Percentiles rank a stretch among this genome's conserved stretches.
Conservation (phyloP, 2,113 vertebrate species). For the Anthoscopus minutus region DNA sequence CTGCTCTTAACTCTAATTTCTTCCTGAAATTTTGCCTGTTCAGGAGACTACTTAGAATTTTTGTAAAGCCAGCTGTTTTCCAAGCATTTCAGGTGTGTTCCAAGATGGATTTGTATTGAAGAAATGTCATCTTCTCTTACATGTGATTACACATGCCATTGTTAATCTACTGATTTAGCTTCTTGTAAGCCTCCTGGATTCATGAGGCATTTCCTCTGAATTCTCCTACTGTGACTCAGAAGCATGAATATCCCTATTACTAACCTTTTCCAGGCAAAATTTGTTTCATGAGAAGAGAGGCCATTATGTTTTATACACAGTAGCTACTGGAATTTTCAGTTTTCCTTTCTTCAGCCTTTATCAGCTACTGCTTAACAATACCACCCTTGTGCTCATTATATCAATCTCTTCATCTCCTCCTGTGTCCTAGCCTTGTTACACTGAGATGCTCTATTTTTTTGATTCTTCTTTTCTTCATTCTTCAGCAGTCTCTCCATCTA, state of each 20-base stretch:
- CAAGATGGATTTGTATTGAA: background rate
- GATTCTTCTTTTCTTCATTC: background rate
- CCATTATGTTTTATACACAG: background rate
- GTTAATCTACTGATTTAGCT: background rate
- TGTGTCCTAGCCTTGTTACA: background rate
- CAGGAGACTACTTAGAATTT: background rate
- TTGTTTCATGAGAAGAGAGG: background rate
- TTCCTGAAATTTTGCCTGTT: background rate
- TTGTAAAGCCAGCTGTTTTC: background rate
- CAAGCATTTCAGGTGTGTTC: background rate
- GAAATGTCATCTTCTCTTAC: background rate
- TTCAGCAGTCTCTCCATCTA: background rate
- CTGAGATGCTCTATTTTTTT: background rate
- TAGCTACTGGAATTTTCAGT: background rate
- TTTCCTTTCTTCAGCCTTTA: background rate
- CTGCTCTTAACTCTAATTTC: background rate
- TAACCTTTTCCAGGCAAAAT: background rate
- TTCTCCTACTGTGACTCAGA: background rate
- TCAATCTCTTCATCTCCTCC: background rate
- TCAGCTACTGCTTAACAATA: background rate
- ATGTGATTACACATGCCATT: background rate
- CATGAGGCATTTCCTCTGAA: background rate
- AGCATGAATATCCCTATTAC: background rate
- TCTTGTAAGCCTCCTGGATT: background rate
- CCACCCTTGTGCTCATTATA: background rate